These are phyloP conservation scores for Anas acuta DNA, from an alignment of 2,797 vertebrate species.

Conservation along the genomic window DNA sequence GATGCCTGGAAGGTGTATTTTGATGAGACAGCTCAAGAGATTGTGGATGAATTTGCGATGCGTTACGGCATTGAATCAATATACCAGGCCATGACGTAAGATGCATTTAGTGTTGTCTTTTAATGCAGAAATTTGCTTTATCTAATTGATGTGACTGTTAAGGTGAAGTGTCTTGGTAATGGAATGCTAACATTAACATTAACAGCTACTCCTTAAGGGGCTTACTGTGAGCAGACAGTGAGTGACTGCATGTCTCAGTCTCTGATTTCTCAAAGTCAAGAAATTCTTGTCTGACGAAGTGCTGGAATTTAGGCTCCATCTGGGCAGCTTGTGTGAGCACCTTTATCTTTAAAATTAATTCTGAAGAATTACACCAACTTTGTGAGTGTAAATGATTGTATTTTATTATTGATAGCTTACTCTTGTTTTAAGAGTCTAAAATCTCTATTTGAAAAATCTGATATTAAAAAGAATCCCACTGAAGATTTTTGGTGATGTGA, in stretches of 20 bases:
- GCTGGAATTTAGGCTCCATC: background rate
- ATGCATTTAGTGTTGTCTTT: background rate
- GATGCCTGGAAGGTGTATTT: constrained; percentile 98
- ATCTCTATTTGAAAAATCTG: background rate
- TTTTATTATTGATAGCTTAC: background rate
- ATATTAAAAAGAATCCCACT: background rate
- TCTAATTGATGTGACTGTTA: background rate
- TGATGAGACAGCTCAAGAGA: constrained; percentile 95
- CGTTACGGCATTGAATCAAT: constrained; percentile 98
- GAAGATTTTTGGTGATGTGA: background rate
- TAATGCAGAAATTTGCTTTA: background rate
- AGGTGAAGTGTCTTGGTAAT: background rate
- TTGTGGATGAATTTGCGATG: constrained; percentile 98
- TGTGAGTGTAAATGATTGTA: background rate
- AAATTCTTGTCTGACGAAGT: background rate
- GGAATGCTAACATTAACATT: background rate
- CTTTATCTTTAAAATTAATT: background rate
- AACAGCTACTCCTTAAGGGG: background rate
- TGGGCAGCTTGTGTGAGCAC: background rate
- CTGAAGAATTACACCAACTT: background rate
- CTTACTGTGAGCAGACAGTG: background rate
- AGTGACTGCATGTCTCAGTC: background rate
- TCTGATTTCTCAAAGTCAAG: background rate
- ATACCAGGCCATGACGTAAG: constrained; percentile 99
- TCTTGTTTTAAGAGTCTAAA: background rate